phyloP scores from a whole-genome alignment of 2,797 vertebrate species.

The Rachycentron canadum region DNA sequence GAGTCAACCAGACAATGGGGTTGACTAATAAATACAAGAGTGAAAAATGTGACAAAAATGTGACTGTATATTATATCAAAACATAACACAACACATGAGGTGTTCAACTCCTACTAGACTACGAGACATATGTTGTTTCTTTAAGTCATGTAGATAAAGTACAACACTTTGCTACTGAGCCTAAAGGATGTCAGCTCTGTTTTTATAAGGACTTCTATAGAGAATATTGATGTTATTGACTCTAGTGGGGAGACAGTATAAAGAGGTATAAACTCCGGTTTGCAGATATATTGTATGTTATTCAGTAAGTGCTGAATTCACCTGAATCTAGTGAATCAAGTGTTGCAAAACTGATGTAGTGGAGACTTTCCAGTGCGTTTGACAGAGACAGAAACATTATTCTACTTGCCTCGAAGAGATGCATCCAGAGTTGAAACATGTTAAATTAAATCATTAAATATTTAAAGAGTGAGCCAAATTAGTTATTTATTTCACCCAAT shows the following conservation, averaged over 20 bases:
- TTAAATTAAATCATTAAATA: not conserved
- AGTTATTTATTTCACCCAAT: not conserved
- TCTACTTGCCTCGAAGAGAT: not conserved
- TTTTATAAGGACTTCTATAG: not conserved
- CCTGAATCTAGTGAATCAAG: conserved; percentile 10
- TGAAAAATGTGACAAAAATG: not conserved
- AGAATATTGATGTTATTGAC: conserved; percentile 20
- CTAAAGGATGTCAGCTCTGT: not conserved
- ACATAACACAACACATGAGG: no score
- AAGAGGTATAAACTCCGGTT: conserved; percentile 13
- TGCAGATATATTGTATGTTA: not conserved
- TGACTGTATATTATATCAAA: no score
- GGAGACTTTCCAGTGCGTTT: conserved; percentile 12
- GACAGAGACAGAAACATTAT: not conserved
- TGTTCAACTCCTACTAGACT: no score
- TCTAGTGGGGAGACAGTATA: not conserved
- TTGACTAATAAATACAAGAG: conserved; percentile 3
- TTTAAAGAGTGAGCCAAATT: not conserved
- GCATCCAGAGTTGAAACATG: not conserved
- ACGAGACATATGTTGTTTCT: no score
- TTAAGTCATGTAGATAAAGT: not conserved
- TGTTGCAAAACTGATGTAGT: not conserved
- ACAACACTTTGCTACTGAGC: not conserved
- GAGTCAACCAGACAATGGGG: not conserved
- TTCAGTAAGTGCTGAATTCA: not conserved